These are phyloP conservation scores for Pangasius macronema DNA, from an alignment of 2,797 vertebrate species.

Conservation along the genomic window DNA sequence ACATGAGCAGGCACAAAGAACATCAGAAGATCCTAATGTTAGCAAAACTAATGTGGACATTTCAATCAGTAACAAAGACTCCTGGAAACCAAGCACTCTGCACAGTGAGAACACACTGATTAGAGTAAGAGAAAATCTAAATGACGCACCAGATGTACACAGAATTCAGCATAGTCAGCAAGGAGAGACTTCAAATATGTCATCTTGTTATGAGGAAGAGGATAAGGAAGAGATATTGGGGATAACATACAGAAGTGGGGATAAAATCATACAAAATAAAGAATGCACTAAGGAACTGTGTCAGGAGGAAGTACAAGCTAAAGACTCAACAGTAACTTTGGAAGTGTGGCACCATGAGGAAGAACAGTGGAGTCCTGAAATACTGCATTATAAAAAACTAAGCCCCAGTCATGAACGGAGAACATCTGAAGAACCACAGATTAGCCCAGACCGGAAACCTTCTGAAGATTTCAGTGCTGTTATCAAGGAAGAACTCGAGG, in stretches of 20 bases:
- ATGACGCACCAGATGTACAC: background rate
- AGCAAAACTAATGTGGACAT: conserved; percentile 9
- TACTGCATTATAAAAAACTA: conserved; percentile 12
- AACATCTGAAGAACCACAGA: conserved; percentile 80
- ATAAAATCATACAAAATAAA: conserved; percentile 6
- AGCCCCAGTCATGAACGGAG: conserved; percentile 22
- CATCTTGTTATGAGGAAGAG: background rate
- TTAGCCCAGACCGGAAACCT: conserved; percentile 91
- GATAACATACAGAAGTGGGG: background rate
- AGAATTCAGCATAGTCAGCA: background rate
- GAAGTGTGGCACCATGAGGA: conserved; percentile 3
- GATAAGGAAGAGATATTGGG: background rate
- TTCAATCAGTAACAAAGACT: background rate
- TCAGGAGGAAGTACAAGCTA: background rate
- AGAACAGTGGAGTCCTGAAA: background rate
- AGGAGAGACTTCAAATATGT: background rate
- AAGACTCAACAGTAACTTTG: conserved; percentile 21
- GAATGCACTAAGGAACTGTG: background rate
- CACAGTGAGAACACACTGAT: background rate
- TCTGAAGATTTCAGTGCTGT: conserved; percentile 93
- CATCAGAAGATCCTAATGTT: background rate
- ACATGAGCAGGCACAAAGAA: background rate
- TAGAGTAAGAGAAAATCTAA: conserved; percentile 18
- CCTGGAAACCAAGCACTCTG: background rate
- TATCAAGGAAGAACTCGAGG: conserved; percentile 92